These are phyloP conservation scores for Aix galericulata DNA, from an alignment of 2,113 vertebrate species.

Conservation along the genomic window DNA sequence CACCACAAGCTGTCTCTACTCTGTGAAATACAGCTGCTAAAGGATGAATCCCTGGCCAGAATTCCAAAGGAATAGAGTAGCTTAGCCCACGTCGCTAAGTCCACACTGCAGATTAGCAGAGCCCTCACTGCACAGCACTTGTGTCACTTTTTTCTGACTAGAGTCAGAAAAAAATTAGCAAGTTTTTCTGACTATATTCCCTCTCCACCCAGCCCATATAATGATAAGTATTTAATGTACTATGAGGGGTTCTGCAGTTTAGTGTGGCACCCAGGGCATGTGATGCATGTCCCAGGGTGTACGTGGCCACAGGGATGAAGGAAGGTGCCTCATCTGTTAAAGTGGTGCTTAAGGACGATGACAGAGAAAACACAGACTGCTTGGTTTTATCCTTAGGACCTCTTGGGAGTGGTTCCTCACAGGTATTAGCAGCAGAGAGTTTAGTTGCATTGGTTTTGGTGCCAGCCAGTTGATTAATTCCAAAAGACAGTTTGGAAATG, in stretches of 20 bases:
- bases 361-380: not conserved
- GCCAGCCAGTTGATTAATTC: not conserved
- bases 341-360: not conserved
- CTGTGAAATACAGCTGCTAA: not conserved
- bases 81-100: not conserved
- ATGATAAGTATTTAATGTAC: not conserved
- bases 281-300: not conserved
- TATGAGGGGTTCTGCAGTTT: not conserved
- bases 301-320: not conserved
- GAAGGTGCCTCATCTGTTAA: not conserved
- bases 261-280: not conserved
- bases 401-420: not conserved
- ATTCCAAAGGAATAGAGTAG: not conserved
- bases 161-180: too few relatives aligned
- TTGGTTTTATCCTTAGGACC: not conserved
- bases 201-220: not conserved
- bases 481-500: not conserved
- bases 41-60: not conserved
- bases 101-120: not conserved
- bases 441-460: not conserved
- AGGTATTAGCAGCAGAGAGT: not conserved
- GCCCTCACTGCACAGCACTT: not conserved
- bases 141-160: too few relatives aligned
- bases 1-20: not conserved
- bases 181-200: not conserved